Evolutionary conservation across 1,140 invertebrate species (phyloP).

Genomic region (Drosophila kikkawai): DNA sequence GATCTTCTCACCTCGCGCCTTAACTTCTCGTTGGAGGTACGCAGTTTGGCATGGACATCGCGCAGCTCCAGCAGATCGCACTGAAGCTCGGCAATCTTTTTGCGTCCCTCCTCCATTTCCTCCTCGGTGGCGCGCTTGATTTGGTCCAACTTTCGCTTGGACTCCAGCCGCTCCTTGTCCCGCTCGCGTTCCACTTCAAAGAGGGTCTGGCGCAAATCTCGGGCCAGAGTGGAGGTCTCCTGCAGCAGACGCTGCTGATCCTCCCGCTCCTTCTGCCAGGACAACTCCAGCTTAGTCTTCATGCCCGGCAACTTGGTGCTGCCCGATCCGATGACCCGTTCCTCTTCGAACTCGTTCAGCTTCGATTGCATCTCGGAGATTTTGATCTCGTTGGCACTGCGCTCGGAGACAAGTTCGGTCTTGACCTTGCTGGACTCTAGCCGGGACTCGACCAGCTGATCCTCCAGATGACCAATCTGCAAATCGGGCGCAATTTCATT

Average conservation of each 20-base stretch:
- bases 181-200: slow-evolving; percentile 95
- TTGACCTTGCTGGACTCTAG: slow-evolving; percentile 93
- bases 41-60: slow-evolving; percentile 95
- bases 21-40: slow-evolving; percentile 96
- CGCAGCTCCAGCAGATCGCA: slow-evolving; percentile 94
- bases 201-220: slow-evolving; percentile 94
- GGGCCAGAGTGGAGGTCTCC: slow-evolving; percentile 95
- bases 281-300: slow-evolving; percentile 95
- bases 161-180: slow-evolving; percentile 94
- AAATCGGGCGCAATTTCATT: neutral
- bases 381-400: slow-evolving; percentile 94
- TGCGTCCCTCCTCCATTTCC: slow-evolving; percentile 94
- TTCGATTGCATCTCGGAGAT: slow-evolving; percentile 95
- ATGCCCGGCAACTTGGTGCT: slow-evolving; percentile 93
- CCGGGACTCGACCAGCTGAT: slow-evolving; percentile 93
- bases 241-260: slow-evolving; percentile 95
- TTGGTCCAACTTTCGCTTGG: slow-evolving; percentile 93
- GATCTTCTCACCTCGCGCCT: slow-evolving; percentile 88
- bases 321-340: slow-evolving; percentile 91
- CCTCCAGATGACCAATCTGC: slow-evolving; percentile 91
- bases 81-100: slow-evolving; percentile 92
- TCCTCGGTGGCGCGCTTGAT: slow-evolving; percentile 93
- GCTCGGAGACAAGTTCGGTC: slow-evolving; percentile 95
- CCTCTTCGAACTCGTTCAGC: slow-evolving; percentile 96
- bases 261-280: slow-evolving; percentile 97